Evolutionary conservation across 2,797 vertebrate genomes (phyloP).

Genomic region (Hyperoplus lanceolatus): DNA sequence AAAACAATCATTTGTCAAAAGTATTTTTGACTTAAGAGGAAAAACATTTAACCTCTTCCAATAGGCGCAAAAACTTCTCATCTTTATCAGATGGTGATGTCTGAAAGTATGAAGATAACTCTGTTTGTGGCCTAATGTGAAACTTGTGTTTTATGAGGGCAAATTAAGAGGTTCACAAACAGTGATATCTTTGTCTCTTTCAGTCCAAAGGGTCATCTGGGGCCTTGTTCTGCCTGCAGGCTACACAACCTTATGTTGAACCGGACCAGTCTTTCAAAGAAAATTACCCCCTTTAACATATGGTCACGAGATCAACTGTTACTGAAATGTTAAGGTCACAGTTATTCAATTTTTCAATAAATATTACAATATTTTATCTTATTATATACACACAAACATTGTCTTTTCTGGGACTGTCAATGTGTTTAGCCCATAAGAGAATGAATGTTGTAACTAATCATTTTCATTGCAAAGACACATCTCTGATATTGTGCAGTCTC

Average conservation of each 20-base stretch:
- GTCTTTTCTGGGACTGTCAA: neutral
- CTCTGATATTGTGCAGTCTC: neutral
- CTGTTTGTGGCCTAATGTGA: neutral
- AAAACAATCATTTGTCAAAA: neutral
- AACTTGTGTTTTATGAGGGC: neutral
- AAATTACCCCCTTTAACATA: neutral
- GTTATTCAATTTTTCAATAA: neutral
- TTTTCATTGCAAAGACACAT: neutral
- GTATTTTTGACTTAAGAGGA: neutral
- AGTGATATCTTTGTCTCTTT: slow-evolving; percentile 21
- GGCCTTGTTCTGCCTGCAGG: slow-evolving; percentile 9
- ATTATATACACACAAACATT: neutral
- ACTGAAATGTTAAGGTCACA: neutral
- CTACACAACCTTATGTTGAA: neutral
- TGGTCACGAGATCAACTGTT: neutral
- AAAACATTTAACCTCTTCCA: neutral
- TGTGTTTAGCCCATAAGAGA: neutral
- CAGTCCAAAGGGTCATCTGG: neutral
- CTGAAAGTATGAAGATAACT: neutral
- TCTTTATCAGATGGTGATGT: neutral
- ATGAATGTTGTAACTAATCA: neutral
- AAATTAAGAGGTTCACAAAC: neutral
- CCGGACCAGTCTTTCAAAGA: neutral
- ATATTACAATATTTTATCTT: neutral
- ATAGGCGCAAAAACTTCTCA: neutral